Evolutionary conservation across 2,113 vertebrate species (phyloP).

Genomic region (Coracopsis vasa): DNA sequence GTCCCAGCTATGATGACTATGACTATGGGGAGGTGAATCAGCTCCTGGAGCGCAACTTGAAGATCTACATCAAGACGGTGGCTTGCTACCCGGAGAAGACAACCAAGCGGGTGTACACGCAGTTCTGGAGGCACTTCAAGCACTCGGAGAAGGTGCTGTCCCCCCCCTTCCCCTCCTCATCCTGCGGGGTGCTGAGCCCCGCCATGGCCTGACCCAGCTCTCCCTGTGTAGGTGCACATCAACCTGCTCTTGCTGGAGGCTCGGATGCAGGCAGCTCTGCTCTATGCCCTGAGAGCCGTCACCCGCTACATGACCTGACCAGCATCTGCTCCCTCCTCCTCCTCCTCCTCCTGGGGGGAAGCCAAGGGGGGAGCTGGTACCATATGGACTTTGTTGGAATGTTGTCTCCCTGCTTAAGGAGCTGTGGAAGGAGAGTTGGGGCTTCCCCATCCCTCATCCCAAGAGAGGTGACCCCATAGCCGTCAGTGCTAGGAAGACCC

Average conservation of each 20-base stretch:
- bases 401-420: not conserved
- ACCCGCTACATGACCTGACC: constrained; percentile 83
- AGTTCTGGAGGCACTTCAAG: constrained; percentile 93
- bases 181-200: not conserved
- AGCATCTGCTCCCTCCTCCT: not conserved
- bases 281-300: constrained; percentile 88
- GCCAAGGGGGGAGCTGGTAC: not conserved
- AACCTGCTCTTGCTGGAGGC: constrained; percentile 93
- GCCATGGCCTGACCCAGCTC: not conserved
- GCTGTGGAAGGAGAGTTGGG: not conserved
- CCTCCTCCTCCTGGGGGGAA: not conserved
- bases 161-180: rapidly evolving
- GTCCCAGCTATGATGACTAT: constrained; percentile 88
- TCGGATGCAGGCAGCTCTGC: constrained; percentile 90
- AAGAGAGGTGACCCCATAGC: not conserved
- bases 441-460: not conserved
- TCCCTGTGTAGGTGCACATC: constrained; percentile 82
- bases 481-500: not conserved
- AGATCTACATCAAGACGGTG: constrained; percentile 93
- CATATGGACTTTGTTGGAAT: not conserved
- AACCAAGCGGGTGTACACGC: constrained; percentile 79
- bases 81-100: constrained; percentile 95
- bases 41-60: constrained; percentile 89
- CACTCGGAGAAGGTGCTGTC: constrained; percentile 93
- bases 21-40: constrained; percentile 94